Evolutionary conservation across 2,888 invertebrate species (phyloP).

Genomic region (Leptinotarsa rubiginosa): DNA sequence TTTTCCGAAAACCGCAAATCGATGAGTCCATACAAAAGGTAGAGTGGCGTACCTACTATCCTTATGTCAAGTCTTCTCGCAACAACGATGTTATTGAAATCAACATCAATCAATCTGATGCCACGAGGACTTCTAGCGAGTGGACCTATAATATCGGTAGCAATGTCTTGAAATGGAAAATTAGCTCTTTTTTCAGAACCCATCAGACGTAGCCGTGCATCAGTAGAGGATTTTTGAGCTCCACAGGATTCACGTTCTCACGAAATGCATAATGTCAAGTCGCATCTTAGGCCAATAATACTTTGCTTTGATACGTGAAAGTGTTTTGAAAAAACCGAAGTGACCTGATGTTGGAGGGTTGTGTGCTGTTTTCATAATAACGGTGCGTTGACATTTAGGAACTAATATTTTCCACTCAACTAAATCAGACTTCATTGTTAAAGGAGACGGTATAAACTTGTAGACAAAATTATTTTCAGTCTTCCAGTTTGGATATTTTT

Average conservation of each 20-base stretch:
- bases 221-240: conserved; percentile 27
- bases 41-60: too few relatives aligned
- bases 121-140: conserved; percentile 39
- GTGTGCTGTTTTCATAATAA: conserved; percentile 34
- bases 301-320: too few relatives aligned
- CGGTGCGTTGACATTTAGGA: conserved; percentile 37
- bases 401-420: conserved; percentile 47
- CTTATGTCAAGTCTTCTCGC: too few relatives aligned
- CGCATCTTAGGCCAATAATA: too few relatives aligned
- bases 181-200: conserved; percentile 36
- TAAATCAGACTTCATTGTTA: conserved; percentile 27
- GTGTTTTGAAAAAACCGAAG: too few relatives aligned
- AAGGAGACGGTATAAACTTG: conserved; percentile 22
- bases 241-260: too few relatives aligned
- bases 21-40: too few relatives aligned
- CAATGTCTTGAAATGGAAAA: conserved; percentile 43
- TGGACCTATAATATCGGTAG: conserved; percentile 43
- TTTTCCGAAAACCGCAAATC: too few relatives aligned
- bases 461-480: conserved; percentile 30
- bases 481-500: conserved; percentile 32
- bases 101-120: too few relatives aligned
- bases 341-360: too few relatives aligned
- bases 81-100: too few relatives aligned
- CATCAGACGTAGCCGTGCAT: conserved; percentile 42
- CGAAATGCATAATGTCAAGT: too few relatives aligned